Base-by-base conservation (phyloP, 2,797 vertebrate genomes). In the Tarsius wallacei region DNA sequence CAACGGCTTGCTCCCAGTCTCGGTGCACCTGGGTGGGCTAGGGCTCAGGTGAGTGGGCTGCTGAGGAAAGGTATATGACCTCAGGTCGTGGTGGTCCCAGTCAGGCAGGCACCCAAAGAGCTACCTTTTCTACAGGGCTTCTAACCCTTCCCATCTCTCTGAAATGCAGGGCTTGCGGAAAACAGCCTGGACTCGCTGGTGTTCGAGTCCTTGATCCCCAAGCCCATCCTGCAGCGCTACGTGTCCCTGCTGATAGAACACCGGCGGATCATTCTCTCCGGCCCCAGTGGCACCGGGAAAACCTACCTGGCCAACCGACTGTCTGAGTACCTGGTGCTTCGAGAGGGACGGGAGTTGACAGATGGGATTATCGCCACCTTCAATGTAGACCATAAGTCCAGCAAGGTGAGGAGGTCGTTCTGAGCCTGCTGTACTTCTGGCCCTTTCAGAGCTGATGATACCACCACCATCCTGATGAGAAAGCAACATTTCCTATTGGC, bases 361-460 rank as follows among this genome's bases (percentile, higher is more conserved):
- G 99, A 99, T 0, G 99, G 99, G 19, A 97, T 99, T 63, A 99
- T 99, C 0, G 99, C 99, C 96, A 99, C 99, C 53, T 99, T 99
- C 98, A 99, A 99, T 0, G 99, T 99, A 70, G 99, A 99, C 98
- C 99, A 99, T 97, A 99, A 99, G 98, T 99, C 99, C 96, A 99
- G 99, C 98, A 99, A 99, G 99, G 99, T 99, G 96, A 98, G 98
- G 17, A 42, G 55, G 22, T 2, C 12, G 0, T 59, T 51, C 7
- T 0, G 51, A 90, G 49, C 17, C 83, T 47, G 16, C 73, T 36
- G 2, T 6, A 11, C 5, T 1, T 16, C 13, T 9, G 53, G 31
- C 15, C 61, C 64, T 36, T 55, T 59, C 4, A 21, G 36, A 84
- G 47, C 17, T 5, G 0, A 24, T n/a, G 7, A 36, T 47, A 15